These are phyloP conservation scores for Baronia brevicornis DNA, from an alignment of 2,888 invertebrate species.

Conservation along the genomic window DNA sequence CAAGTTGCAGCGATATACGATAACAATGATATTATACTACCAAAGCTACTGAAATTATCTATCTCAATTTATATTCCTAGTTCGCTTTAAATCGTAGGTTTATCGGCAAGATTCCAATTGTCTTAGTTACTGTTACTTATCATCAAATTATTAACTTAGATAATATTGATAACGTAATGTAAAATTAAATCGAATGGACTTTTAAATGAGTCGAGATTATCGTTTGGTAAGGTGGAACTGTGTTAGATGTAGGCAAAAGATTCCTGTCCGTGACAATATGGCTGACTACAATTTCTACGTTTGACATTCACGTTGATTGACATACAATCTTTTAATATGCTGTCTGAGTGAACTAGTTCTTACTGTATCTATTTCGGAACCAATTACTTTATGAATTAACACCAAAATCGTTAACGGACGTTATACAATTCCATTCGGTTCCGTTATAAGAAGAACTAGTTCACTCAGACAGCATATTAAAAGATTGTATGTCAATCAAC, in stretches of 20 bases:
- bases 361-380: conserved; percentile 27
- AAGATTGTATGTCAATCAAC: conserved; percentile 36
- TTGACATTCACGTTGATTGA: conserved; percentile 18
- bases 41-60: conserved; percentile 73
- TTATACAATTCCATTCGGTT: conserved; percentile 28
- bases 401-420: conserved; percentile 44
- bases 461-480: conserved; percentile 36
- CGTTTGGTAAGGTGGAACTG: conserved; percentile 66
- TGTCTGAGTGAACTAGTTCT: conserved; percentile 29
- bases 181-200: conserved; percentile 33
- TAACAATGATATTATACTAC: conserved; percentile 63
- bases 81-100: conserved; percentile 71
- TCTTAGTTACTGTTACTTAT: conserved; percentile 54
- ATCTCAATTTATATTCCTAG: conserved; percentile 73
- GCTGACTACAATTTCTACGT: conserved; percentile 14
- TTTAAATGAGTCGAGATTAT: conserved; percentile 48
- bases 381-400: conserved; percentile 42
- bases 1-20: conserved; percentile 33
- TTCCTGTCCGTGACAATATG: conserved; percentile 33
- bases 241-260: conserved; percentile 48
- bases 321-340: conserved; percentile 26
- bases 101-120: conserved; percentile 71
- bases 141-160: conserved; percentile 56
- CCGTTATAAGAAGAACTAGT: conserved; percentile 33
- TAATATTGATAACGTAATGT: conserved; percentile 40